These are phyloP conservation scores for Parascotia fuliginaria DNA, from an alignment of 2,888 invertebrate genomes.

Conservation along the genomic window DNA sequence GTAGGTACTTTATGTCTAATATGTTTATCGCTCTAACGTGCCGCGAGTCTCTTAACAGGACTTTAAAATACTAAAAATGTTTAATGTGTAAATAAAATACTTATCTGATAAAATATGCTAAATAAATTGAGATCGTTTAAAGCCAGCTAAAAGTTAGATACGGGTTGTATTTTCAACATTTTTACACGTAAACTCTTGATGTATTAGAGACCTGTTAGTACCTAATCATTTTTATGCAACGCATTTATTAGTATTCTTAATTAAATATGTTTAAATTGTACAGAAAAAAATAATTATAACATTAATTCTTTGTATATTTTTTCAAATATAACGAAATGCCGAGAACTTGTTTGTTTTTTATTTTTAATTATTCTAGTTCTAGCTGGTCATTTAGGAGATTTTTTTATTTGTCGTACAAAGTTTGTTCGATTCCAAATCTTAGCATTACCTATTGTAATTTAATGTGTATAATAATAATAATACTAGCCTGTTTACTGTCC, in stretches of 20 bases:
- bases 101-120: slow-evolving; percentile 18
- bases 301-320: slow-evolving; percentile 81
- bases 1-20: too few relatives aligned
- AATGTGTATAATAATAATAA: too few relatives aligned
- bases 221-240: slow-evolving; percentile 57
- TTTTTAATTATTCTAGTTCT: too few relatives aligned
- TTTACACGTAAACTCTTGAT: slow-evolving; percentile 31
- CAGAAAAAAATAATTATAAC: slow-evolving; percentile 74
- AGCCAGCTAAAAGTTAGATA: slow-evolving; percentile 44
- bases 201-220: slow-evolving; percentile 42
- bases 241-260: slow-evolving; percentile 77
- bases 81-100: slow-evolving; percentile 35
- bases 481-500: too few relatives aligned
- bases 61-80: slow-evolving; percentile 39
- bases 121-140: slow-evolving; percentile 31
- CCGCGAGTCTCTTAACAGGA: slow-evolving; percentile 40
- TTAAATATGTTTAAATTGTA: slow-evolving; percentile 73
- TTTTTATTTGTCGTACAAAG: too few relatives aligned
- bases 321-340: slow-evolving; percentile 78
- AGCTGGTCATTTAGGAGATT: too few relatives aligned
- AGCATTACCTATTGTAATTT: too few relatives aligned
- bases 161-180: slow-evolving; percentile 54
- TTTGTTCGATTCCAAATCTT: too few relatives aligned
- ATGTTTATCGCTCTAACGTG: slow-evolving; percentile 27
- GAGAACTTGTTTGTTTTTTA: slow-evolving; percentile 31